Evolutionary conservation across 2,888 invertebrate species (phyloP).

Genomic region (Caenorhabditis japonica): DNA sequence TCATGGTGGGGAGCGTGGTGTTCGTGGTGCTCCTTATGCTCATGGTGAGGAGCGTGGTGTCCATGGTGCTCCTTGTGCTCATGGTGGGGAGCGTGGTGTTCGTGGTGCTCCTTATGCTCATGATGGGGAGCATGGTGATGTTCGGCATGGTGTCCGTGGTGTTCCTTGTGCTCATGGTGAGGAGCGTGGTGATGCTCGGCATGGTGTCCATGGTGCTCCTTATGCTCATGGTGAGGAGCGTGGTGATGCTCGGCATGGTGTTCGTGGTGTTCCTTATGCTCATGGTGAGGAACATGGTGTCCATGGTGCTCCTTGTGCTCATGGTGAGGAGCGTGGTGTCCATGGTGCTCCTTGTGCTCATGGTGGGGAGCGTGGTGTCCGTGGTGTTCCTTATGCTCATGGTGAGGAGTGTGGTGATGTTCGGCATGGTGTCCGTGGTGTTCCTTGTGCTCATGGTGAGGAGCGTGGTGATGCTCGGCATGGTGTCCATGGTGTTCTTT

Average conservation of each 20-base stretch:
- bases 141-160: not conserved
- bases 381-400: constrained; percentile 25
- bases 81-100: not conserved
- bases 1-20: constrained; percentile 16
- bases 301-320: constrained; percentile 6
- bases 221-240: constrained; percentile 1
- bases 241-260: too few species aligned
- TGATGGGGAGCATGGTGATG: constrained; percentile 3
- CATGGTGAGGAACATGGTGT: constrained; percentile 9
- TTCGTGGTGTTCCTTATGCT: constrained; percentile 11
- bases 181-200: not conserved
- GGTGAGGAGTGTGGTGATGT: constrained; percentile 6
- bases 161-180: not conserved
- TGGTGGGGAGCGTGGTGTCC: not conserved
- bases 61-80: constrained; percentile 6
- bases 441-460: constrained; percentile 11
- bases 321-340: constrained; percentile 21
- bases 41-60: too few species aligned
- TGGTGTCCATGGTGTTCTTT: constrained; percentile 20
- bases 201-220: constrained; percentile 6
- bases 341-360: constrained; percentile 12
- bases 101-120: constrained; percentile 1
- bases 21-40: constrained; percentile 13
- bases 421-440: constrained; percentile 17
- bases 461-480: constrained; percentile 17